A percentile compares a stretch with the other conserved stretches of the same genome.
phyloP scores from a whole-genome alignment of 2,888 invertebrate species.

The Caenorhabditis sulstoni region DNA sequence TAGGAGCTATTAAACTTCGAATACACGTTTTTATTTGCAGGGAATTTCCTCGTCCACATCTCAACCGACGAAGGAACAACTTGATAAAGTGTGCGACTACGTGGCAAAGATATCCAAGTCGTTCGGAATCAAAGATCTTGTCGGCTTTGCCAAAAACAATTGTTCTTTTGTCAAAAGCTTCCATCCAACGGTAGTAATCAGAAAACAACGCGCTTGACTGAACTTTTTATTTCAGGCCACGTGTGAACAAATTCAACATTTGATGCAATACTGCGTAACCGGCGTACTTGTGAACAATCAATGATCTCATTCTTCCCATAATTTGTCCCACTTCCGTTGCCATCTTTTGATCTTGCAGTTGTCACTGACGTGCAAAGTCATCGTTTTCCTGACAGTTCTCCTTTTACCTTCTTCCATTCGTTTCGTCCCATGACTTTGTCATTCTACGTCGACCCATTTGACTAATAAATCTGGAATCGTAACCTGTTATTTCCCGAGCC shows the following conservation, averaged over 20 bases:
- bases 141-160: slow-evolving; percentile 60
- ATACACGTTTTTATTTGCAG: slow-evolving; percentile 47
- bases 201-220: not conserved
- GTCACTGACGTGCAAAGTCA: slow-evolving; percentile 35
- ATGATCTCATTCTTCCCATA: slow-evolving; percentile 34
- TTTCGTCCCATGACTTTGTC: slow-evolving; percentile 40
- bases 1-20: slow-evolving; percentile 46
- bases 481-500: slow-evolving; percentile 21
- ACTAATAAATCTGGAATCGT: slow-evolving; percentile 57
- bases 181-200: slow-evolving; percentile 56
- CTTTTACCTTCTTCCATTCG: slow-evolving; percentile 29
- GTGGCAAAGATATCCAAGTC: slow-evolving; percentile 52
- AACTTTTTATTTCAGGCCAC: slow-evolving; percentile 48
- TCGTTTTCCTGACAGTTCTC: slow-evolving; percentile 30
- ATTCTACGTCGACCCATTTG: slow-evolving; percentile 14
- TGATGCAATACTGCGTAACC: slow-evolving; percentile 57
- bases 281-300: slow-evolving; percentile 35
- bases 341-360: slow-evolving; percentile 47
- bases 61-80: slow-evolving; percentile 50
- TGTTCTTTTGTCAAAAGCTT: slow-evolving; percentile 59
- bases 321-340: slow-evolving; percentile 45
- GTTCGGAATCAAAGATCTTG: slow-evolving; percentile 64
- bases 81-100: slow-evolving; percentile 58
- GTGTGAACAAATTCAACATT: slow-evolving; percentile 60
- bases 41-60: slow-evolving; percentile 30